Percentiles rank a stretch among this genome's conserved stretches.
These are phyloP conservation scores for Aurelia coerulea DNA, from an alignment of 30 jellyfish, hydroid and myxozoan genomes.

Conservation along the genomic window DNA sequence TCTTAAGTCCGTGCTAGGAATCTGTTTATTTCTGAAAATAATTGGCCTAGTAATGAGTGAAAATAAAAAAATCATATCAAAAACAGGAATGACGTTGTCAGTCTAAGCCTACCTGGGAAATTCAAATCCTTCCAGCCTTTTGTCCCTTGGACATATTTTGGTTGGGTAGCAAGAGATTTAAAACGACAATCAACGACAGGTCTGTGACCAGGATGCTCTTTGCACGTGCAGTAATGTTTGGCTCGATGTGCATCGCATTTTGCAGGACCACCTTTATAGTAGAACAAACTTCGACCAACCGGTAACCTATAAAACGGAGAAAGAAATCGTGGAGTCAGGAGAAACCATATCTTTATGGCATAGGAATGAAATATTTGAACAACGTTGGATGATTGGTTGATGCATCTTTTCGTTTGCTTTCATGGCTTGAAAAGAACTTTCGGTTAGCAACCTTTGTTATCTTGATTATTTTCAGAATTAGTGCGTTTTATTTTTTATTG, in stretches of 20 bases:
- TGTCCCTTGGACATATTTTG: slow-evolving; percentile 64
- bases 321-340: neutral
- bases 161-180: slow-evolving; percentile 47
- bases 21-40: too few species aligned
- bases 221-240: slow-evolving; percentile 81
- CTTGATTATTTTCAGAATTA: too few species aligned
- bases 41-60: too few species aligned
- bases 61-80: too few species aligned
- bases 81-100: too few species aligned
- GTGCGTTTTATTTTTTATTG: too few species aligned
- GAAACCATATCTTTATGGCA: neutral
- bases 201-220: slow-evolving; percentile 34
- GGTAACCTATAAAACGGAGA: slow-evolving; percentile 1
- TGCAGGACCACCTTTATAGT: slow-evolving; percentile 57
- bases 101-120: slow-evolving; percentile 3
- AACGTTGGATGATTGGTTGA: too few species aligned
- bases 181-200: slow-evolving; percentile 65
- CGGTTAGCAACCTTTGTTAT: too few species aligned
- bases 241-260: slow-evolving; percentile 64
- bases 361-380: too few species aligned
- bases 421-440: too few species aligned
- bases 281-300: slow-evolving; percentile 71
- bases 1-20: too few species aligned
- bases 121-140: slow-evolving; percentile 74
- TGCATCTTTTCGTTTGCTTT: too few species aligned